phyloP scores from a whole-genome alignment of 2,113 vertebrate genomes.

The Chamaetylas fuelleborni region DNA sequence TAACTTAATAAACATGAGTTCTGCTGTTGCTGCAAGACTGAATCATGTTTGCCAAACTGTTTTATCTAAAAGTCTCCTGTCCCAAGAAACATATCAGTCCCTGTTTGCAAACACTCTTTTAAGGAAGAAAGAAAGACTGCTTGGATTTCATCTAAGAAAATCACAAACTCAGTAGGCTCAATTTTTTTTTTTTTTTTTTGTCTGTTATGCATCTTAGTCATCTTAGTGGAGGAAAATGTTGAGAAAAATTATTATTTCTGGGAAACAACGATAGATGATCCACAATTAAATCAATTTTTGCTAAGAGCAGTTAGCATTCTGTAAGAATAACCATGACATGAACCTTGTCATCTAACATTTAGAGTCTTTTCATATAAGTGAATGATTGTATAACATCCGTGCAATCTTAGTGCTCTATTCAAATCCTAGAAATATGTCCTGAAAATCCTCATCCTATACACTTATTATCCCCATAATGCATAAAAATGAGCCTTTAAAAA shows the following conservation, averaged over 20 bases:
- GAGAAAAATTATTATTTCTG: neutral
- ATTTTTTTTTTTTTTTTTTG: neutral
- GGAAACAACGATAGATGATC: neutral
- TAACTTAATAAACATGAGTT: neutral
- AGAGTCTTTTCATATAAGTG: neutral
- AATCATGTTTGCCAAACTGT: neutral
- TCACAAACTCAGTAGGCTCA: neutral
- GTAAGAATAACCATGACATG: neutral
- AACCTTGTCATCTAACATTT: neutral
- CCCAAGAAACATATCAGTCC: neutral
- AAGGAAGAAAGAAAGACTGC: neutral
- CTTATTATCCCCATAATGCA: neutral
- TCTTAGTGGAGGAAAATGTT: neutral
- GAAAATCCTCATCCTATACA: neutral
- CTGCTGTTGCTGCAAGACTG: neutral
- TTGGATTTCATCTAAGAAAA: neutral
- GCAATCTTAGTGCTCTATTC: neutral
- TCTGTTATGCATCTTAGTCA: neutral
- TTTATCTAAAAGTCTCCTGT: neutral
- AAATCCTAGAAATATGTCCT: neutral
- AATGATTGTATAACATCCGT: neutral
- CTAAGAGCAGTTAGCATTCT: neutral
- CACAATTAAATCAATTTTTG: neutral
- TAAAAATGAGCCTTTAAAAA: neutral
- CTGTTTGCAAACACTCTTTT: neutral